Evolutionary conservation across 2,113 vertebrate genomes (phyloP).

Genomic region (Cryptomyrus ogoouensis): DNA sequence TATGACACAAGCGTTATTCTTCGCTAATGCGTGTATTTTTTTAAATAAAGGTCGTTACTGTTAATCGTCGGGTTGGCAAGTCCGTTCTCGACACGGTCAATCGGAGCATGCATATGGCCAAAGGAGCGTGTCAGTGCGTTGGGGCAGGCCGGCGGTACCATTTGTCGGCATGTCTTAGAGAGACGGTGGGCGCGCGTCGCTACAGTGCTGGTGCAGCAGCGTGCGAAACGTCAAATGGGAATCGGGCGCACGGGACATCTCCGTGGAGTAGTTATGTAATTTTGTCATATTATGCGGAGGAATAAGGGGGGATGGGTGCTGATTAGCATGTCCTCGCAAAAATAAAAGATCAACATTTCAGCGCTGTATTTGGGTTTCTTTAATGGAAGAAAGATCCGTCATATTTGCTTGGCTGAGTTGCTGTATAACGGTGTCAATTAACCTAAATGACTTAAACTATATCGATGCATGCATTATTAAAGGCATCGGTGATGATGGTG

Average conservation of each 20-base stretch:
- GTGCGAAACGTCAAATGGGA: conserved; percentile 25
- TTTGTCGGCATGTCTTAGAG: not conserved
- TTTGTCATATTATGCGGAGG: conserved; percentile 41
- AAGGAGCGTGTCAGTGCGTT: not conserved
- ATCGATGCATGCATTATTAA: not conserved
- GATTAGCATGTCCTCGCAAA: not conserved
- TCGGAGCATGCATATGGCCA: not conserved
- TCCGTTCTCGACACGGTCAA: not conserved
- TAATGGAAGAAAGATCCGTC: not conserved
- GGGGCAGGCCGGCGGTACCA: not conserved
- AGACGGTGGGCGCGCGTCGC: not conserved
- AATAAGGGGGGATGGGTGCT: not conserved
- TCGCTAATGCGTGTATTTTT: not conserved
- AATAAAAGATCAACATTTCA: not conserved
- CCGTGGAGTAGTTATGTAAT: conserved; percentile 52
- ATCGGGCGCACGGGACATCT: not conserved
- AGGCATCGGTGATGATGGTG: not conserved
- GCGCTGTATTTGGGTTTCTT: not conserved
- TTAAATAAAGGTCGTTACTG: not conserved
- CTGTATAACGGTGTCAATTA: not conserved
- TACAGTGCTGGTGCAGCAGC: not conserved
- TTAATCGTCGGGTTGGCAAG: not conserved
- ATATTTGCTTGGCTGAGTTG: not conserved
- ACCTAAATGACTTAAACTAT: not conserved
- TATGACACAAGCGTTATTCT: not conserved